Conservation (phyloP, 1,140 invertebrate genomes). For the Watersipora subatra region DNA sequence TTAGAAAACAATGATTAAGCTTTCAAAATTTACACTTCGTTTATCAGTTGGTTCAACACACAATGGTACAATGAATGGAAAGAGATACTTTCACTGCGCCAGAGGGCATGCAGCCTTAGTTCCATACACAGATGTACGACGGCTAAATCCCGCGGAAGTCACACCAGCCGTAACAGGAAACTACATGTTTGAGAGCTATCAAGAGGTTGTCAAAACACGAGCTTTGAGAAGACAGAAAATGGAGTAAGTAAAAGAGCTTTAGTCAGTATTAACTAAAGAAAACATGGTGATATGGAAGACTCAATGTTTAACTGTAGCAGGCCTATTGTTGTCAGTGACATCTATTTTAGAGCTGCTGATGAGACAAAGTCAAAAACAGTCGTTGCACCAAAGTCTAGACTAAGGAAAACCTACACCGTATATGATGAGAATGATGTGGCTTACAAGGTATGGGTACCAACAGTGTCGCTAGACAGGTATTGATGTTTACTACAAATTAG, state of each 20-base stretch:
- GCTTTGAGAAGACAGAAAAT: constrained; percentile 19
- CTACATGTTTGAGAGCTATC: constrained; percentile 32
- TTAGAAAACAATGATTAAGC: too few relatives aligned
- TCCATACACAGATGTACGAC: constrained; percentile 21
- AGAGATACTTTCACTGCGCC: constrained; percentile 31
- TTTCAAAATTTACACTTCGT: too few relatives aligned
- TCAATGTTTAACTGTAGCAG: neutral
- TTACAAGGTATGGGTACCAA: neutral
- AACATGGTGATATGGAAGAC: too few relatives aligned
- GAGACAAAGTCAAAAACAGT: neutral
- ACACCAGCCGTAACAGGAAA: constrained; percentile 23
- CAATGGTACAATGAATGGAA: constrained; percentile 32
- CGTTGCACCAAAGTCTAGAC: neutral
- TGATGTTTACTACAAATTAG: too few relatives aligned
- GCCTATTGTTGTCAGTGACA: too few relatives aligned
- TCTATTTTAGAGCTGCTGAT: neutral
- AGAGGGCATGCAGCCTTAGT: constrained; percentile 32
- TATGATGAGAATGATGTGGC: neutral
- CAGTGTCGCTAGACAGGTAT: too few relatives aligned
- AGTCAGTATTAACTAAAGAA: neutral
- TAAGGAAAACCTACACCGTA: neutral
- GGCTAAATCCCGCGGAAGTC: constrained; percentile 14
- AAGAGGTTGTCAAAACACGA: constrained; percentile 17
- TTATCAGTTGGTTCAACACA: constrained; percentile 27
- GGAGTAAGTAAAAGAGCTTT: constrained; percentile 9